Evolutionary conservation across 2,113 vertebrate species (phyloP).

Genomic region (Protobothrops flavoviridis): DNA sequence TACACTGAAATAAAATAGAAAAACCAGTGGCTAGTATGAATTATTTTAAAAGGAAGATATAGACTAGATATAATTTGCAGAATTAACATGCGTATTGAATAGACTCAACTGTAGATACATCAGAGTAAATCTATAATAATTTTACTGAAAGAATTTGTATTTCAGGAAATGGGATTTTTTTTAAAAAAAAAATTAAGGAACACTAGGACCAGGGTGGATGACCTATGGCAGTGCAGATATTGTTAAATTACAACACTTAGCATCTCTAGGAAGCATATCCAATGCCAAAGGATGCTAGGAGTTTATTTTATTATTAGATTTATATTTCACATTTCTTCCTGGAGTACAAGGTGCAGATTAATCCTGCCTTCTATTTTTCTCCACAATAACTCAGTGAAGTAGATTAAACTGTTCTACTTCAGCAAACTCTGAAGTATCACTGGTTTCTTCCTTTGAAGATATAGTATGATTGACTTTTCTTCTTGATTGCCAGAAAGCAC

Average conservation of each 20-base stretch:
- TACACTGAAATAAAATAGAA: not conserved
- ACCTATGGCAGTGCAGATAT: not conserved
- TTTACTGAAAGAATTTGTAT: not conserved
- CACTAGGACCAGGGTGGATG: not conserved
- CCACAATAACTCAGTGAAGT: not conserved
- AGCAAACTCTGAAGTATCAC: not conserved
- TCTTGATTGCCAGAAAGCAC: not conserved
- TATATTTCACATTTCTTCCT: not conserved
- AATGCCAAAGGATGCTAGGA: not conserved
- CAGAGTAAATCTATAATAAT: not conserved
- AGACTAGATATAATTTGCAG: not conserved
- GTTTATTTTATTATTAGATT: not conserved
- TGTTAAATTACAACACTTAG: not conserved
- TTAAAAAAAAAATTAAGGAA: not conserved
- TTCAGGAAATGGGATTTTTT: not conserved
- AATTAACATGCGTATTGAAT: not conserved
- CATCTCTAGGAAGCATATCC: not conserved
- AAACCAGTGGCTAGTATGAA: not conserved
- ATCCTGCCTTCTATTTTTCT: not conserved
- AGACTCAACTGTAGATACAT: not conserved
- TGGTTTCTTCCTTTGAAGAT: not conserved
- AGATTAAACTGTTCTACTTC: not conserved
- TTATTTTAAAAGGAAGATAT: not conserved
- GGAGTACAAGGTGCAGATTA: not conserved
- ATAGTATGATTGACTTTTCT: not conserved